Conservation (phyloP, 2,797 vertebrate genomes). For the Epinephelus coioides region DNA sequence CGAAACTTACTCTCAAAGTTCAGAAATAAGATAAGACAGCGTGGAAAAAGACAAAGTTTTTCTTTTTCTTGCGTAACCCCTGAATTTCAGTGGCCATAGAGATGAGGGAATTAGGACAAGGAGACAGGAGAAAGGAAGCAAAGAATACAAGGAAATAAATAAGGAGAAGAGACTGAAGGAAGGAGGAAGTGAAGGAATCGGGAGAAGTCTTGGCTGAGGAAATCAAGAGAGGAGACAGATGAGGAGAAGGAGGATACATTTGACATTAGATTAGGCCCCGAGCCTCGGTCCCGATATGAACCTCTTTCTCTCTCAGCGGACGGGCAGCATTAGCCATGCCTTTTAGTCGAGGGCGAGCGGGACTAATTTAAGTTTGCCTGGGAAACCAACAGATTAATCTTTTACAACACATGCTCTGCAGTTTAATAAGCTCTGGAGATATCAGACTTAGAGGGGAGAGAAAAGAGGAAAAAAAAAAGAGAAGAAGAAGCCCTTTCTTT, state of each 20-base stretch:
- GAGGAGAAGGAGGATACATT: constrained; percentile 51
- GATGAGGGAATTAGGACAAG: constrained; percentile 12
- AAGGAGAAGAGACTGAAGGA: constrained; percentile 19
- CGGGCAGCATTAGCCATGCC: constrained; percentile 75
- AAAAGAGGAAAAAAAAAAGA: constrained; percentile 11
- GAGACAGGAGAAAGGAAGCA: constrained; percentile 21
- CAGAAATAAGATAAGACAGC: background rate
- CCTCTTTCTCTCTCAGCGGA: constrained; percentile 65
- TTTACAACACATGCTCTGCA: constrained; percentile 83
- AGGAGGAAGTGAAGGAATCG: constrained; percentile 24
- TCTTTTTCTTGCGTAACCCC: background rate
- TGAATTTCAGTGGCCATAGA: background rate
- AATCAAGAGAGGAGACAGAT: constrained; percentile 35
- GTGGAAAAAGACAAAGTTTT: constrained; percentile 1
- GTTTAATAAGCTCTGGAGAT: constrained; percentile 82
- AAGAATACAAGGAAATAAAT: constrained; percentile 30
- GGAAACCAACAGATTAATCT: constrained; percentile 84
- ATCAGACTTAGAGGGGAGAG: constrained; percentile 73
- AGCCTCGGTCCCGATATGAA: constrained; percentile 68
- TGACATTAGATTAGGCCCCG: constrained; percentile 70
- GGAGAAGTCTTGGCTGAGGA: constrained; percentile 27
- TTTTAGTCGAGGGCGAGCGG: constrained; percentile 72
- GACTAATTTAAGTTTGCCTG: constrained; percentile 81
- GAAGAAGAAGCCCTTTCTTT: constrained; percentile 52
- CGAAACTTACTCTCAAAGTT: background rate